phyloP scores from a whole-genome alignment of 2,113 vertebrate genomes.

The Pelmatolapia mariae region DNA sequence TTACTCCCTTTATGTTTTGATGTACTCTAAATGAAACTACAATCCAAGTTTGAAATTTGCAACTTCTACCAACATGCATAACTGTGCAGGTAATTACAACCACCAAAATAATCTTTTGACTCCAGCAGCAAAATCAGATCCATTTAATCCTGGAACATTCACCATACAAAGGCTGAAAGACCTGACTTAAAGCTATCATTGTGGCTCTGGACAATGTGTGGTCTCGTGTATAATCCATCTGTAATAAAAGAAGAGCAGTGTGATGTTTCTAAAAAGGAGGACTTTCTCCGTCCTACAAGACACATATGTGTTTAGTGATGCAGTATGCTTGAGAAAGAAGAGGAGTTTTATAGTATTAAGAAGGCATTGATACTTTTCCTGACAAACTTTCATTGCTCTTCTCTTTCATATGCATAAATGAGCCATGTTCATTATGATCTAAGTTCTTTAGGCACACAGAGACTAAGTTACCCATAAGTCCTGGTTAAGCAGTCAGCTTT shows the following conservation, averaged over 20 bases:
- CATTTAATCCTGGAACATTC: background rate
- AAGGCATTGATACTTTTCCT: background rate
- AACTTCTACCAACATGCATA: background rate
- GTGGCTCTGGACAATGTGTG: background rate
- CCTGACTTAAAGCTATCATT: background rate
- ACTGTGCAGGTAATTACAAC: background rate
- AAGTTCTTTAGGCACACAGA: background rate
- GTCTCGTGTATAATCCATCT: background rate
- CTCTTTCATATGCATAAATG: background rate
- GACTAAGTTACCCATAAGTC: background rate
- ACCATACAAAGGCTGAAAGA: background rate
- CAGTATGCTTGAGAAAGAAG: background rate
- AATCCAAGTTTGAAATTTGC: background rate
- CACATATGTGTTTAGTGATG: background rate
- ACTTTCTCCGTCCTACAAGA: background rate
- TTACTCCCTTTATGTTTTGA: background rate
- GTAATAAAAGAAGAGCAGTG: background rate
- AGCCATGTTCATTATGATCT: background rate
- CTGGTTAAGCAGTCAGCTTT: background rate
- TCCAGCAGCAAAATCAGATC: background rate
- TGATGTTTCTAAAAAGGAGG: background rate
- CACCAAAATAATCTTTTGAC: background rate
- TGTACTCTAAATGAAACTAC: background rate
- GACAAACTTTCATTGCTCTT: background rate
- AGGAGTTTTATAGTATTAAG: too few relatives aligned